A percentile compares a stretch with the other conserved stretches of the same genome.
These are phyloP conservation scores for Drosophila eohydei DNA, from an alignment of 2,888 invertebrate genomes.

Conservation along the genomic window DNA sequence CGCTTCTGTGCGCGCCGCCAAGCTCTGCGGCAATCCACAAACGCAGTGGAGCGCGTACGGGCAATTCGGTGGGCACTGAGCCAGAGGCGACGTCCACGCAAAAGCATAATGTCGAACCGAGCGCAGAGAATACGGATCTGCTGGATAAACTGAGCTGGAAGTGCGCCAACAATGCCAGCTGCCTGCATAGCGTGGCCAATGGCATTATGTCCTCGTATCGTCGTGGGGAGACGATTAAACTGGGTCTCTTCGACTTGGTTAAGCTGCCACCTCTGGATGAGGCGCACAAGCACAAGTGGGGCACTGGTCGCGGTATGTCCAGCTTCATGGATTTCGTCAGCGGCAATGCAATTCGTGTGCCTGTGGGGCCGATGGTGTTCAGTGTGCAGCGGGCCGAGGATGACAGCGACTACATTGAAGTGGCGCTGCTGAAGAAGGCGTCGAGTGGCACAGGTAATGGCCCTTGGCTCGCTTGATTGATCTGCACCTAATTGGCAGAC, in stretches of 20 bases:
- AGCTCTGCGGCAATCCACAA: conserved; percentile 60
- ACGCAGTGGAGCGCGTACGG: conserved; percentile 60
- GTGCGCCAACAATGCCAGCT: conserved; percentile 88
- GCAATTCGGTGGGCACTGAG: conserved; percentile 38
- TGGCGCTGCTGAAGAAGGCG: conserved; percentile 83
- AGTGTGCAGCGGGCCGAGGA: conserved; percentile 84
- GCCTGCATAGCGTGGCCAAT: conserved; percentile 86
- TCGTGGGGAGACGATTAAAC: conserved; percentile 86
- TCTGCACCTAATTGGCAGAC: conserved; percentile 32
- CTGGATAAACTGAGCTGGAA: conserved; percentile 83
- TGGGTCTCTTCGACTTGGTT: conserved; percentile 87
- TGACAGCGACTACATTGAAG: conserved; percentile 83
- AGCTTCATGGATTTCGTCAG: conserved; percentile 82
- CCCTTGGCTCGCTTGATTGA: conserved; percentile 32
- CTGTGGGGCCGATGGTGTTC: conserved; percentile 84
- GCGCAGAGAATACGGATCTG: conserved; percentile 75
- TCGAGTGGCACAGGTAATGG: conserved; percentile 79
- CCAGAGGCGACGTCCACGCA: conserved; percentile 4
- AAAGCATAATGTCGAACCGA: conserved; percentile 18
- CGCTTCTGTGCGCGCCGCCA: conserved; percentile 45
- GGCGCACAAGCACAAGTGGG: conserved; percentile 66
- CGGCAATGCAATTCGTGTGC: conserved; percentile 83
- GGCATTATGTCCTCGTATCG: conserved; percentile 86
- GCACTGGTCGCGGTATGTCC: conserved; percentile 78
- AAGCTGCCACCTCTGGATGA: conserved; percentile 83